These are phyloP conservation scores for Ceratina japonica DNA, from an alignment of 1,140 invertebrate genomes.

Conservation along the genomic window DNA sequence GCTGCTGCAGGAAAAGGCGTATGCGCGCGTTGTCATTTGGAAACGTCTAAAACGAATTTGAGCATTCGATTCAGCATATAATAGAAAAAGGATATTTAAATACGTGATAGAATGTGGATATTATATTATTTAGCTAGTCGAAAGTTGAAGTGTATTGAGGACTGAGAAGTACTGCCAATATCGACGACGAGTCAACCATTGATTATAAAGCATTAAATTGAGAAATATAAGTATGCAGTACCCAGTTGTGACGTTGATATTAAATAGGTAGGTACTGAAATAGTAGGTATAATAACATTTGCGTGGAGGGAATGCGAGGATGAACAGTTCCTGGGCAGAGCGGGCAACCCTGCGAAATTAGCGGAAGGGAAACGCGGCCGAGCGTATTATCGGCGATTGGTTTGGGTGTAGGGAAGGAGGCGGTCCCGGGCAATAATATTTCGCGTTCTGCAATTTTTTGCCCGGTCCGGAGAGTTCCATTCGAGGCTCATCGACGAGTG, in stretches of 20 bases:
- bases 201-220: too few relatives aligned
- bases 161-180: too few relatives aligned
- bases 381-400: constrained; percentile 48
- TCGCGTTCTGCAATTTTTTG: constrained; percentile 65
- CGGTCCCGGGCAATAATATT: constrained; percentile 59
- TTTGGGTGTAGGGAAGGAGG: constrained; percentile 20
- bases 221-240: too few relatives aligned
- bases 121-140: too few relatives aligned
- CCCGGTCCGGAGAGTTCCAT: constrained; percentile 45
- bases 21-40: constrained; percentile 52
- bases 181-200: too few relatives aligned
- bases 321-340: constrained; percentile 26
- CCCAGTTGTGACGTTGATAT: too few relatives aligned
- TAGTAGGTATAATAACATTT: neutral
- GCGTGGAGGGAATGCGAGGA: neutral
- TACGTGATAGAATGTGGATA: too few relatives aligned
- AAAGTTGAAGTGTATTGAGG: too few relatives aligned
- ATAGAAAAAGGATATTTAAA: too few relatives aligned
- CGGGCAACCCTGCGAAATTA: constrained; percentile 16
- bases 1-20: neutral
- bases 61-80: too few relatives aligned
- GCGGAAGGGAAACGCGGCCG: constrained; percentile 7
- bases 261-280: too few relatives aligned
- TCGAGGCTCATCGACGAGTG: constrained; percentile 59
- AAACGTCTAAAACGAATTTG: constrained; percentile 60